A percentile compares a stretch with the other conserved stretches of the same genome.
These are phyloP conservation scores for Ganaspis sp. DNA, from an alignment of 1,140 invertebrate species.

Conservation along the genomic window DNA sequence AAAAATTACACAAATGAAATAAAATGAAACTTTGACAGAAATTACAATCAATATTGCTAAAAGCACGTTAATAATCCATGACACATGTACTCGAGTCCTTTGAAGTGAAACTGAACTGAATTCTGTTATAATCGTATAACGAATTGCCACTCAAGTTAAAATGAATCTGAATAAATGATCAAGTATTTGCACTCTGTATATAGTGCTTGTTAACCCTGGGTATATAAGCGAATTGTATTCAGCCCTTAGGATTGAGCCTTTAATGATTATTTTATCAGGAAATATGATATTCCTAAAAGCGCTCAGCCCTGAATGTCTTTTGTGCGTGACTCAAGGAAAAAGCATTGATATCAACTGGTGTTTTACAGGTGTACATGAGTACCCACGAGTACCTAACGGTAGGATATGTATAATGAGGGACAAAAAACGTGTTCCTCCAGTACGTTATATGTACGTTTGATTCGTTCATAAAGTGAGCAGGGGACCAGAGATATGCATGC, in stretches of 20 bases:
- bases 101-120: too few relatives aligned
- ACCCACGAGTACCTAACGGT: slow-evolving; percentile 30
- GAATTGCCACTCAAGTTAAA: too few relatives aligned
- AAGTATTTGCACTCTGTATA: background rate
- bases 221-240: background rate
- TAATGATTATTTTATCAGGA: background rate
- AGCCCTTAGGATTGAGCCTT: background rate
- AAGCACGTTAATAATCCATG: too few relatives aligned
- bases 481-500: slow-evolving; percentile 48
- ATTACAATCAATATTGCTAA: too few relatives aligned
- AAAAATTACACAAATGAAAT: too few relatives aligned
- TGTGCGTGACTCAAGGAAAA: background rate
- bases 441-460: slow-evolving; percentile 31
- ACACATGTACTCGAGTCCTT: too few relatives aligned
- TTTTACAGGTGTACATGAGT: slow-evolving; percentile 30
- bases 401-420: slow-evolving; percentile 29
- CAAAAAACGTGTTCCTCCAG: slow-evolving; percentile 20
- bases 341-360: slow-evolving; percentile 16
- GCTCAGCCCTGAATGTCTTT: background rate
- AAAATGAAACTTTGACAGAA: too few relatives aligned
- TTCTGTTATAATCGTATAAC: too few relatives aligned
- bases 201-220: background rate
- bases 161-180: background rate
- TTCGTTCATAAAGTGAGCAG: slow-evolving; percentile 56
- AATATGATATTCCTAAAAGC: background rate